Conservation (phyloP, 2,113 vertebrate species). For the Eudorcas thomsonii region DNA sequence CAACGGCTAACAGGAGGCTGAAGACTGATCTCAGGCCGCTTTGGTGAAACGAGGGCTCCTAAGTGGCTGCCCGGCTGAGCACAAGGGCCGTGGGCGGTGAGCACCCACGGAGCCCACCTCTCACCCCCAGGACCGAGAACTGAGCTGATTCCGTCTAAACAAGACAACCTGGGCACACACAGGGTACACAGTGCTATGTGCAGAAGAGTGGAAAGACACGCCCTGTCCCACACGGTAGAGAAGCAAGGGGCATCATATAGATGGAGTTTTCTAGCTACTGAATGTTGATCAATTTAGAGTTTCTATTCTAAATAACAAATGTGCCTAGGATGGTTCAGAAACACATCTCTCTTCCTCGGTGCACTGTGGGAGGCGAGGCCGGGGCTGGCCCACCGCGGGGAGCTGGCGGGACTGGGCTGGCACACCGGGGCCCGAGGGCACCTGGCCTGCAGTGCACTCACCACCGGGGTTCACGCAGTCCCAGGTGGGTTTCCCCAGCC, state of each 20-base stretch:
- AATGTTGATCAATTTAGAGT: background rate
- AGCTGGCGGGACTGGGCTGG: background rate
- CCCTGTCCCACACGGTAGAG: background rate
- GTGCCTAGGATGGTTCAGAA: too few species aligned
- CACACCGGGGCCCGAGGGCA: background rate
- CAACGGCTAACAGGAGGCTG: background rate
- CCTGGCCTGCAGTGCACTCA: background rate
- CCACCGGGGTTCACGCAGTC: rapidly evolving
- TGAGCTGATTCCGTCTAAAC: background rate
- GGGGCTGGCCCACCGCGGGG: too few species aligned
- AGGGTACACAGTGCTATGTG: background rate
- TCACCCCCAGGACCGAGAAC: background rate
- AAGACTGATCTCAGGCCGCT: background rate
- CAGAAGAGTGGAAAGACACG: background rate
- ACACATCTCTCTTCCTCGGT: too few species aligned
- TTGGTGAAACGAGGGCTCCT: background rate
- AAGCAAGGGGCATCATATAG: background rate
- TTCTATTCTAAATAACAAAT: background rate
- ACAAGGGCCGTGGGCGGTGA: background rate
- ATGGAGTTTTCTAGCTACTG: background rate
- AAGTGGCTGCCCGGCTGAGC: background rate
- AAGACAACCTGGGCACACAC: background rate
- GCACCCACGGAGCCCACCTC: background rate
- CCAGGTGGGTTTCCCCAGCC: background rate
- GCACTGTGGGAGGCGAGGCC: too few species aligned